Evolutionary conservation across 1,140 invertebrate genomes (phyloP).

Genomic region (Nasonia longicornis): DNA sequence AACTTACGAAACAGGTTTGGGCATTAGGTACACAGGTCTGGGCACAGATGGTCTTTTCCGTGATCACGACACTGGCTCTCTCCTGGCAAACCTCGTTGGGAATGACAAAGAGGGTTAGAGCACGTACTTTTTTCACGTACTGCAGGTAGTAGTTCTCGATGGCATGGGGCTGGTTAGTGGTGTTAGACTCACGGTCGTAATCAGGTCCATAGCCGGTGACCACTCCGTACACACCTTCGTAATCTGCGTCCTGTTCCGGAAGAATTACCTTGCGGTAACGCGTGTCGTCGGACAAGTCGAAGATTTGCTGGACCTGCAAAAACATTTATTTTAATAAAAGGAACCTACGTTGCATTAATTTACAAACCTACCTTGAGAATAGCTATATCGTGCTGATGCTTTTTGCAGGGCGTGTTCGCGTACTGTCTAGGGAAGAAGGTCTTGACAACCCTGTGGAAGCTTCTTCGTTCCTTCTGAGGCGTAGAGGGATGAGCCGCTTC

Average conservation of each 20-base stretch:
- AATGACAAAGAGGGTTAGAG: background rate
- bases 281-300: background rate
- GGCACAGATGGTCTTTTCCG: background rate
- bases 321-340: too few relatives aligned
- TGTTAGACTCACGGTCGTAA: background rate
- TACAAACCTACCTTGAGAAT: background rate
- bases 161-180: background rate
- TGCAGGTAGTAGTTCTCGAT: background rate
- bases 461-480: background rate
- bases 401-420: background rate
- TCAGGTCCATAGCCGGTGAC: slow-evolving; percentile 5
- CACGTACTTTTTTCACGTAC: background rate
- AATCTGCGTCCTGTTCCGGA: background rate
- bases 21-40: background rate
- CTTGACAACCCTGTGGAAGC: background rate
- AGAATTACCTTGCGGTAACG: background rate
- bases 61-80: background rate
- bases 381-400: slow-evolving; percentile 15
- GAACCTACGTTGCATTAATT: too few relatives aligned
- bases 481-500: background rate
- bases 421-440: background rate
- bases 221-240: background rate
- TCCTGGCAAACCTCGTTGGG: background rate
- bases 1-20: background rate
- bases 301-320: background rate